Conservation (phyloP, 1,140 invertebrate species). For the Meteorus sp. region DNA sequence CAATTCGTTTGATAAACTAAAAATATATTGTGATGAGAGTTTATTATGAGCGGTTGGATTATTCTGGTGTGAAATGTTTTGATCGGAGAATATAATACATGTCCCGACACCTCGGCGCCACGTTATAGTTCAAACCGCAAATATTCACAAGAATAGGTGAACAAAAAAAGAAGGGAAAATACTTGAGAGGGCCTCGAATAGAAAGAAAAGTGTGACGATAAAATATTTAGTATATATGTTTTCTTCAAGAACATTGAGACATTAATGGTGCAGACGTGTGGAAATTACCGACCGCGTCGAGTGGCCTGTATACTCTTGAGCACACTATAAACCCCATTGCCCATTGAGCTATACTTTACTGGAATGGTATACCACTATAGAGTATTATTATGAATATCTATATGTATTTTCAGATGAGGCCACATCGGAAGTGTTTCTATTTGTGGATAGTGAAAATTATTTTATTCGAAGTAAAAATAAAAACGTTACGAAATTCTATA, state of each 20-base stretch:
- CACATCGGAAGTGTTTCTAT: no score
- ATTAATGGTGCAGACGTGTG: no score
- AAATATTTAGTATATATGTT: slow-evolving; percentile 31
- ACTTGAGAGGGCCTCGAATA: background rate
- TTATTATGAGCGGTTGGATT: background rate
- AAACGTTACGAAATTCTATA: no score
- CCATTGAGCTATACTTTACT: no score
- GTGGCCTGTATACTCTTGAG: no score
- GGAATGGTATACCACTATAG: no score
- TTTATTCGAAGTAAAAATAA: no score
- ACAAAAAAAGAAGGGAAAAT: slow-evolving; percentile 10
- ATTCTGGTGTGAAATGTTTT: slow-evolving; percentile 31
- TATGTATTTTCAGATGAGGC: no score
- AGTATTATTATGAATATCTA: no score
- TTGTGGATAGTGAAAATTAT: no score
- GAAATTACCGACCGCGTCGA: no score
- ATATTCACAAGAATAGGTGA: slow-evolving; percentile 35
- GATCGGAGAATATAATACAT: slow-evolving; percentile 26
- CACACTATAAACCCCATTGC: no score
- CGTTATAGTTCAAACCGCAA: slow-evolving; percentile 22
- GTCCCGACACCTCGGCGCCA: slow-evolving; percentile 31
- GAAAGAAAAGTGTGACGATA: slow-evolving; percentile 17
- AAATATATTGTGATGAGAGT: background rate
- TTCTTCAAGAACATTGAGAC: background rate
- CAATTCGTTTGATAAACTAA: background rate